These are phyloP conservation scores for Bemisia tabaci DNA, from an alignment of 1,140 invertebrate genomes.

Conservation along the genomic window DNA sequence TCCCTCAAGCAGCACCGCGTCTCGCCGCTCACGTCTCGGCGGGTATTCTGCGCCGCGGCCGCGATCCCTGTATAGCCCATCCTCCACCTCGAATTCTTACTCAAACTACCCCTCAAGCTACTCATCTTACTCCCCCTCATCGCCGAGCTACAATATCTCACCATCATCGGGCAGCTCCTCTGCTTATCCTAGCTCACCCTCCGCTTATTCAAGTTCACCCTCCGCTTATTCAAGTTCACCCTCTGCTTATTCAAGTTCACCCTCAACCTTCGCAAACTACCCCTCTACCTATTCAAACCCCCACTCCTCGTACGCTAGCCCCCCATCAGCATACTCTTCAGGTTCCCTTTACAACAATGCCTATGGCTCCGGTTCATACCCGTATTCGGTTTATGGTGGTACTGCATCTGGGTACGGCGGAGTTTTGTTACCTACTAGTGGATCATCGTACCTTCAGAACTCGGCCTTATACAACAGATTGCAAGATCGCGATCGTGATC, in stretches of 20 bases:
- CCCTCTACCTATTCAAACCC: conserved; percentile 1
- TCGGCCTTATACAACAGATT: conserved; percentile 1
- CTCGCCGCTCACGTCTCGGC: background rate
- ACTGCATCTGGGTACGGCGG: conserved; percentile 46
- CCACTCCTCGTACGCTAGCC: conserved; percentile 2
- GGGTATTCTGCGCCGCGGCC: conserved; percentile 6
- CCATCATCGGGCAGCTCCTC: background rate
- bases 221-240: background rate
- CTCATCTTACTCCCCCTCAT: conserved; percentile 8
- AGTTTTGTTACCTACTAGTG: conserved; percentile 34
- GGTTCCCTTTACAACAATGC: conserved; percentile 6
- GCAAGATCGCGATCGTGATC: conserved; percentile 7
- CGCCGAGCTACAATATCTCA: background rate
- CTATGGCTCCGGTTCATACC: background rate
- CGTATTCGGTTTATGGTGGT: conserved; percentile 40
- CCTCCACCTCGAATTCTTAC: background rate
- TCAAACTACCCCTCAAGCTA: background rate
- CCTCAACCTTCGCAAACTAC: background rate
- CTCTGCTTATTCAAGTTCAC: conserved; percentile 5
- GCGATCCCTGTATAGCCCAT: conserved; percentile 13
- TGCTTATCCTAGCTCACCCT: conserved; percentile 6
- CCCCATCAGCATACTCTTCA: conserved; percentile 1
- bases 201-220: background rate
- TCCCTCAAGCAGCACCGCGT: background rate
- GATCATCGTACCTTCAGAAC: conserved; percentile 13